Percentiles rank a stretch among this genome's conserved stretches.
These are phyloP conservation scores for Harpagifer antarcticus DNA, from an alignment of 2,797 vertebrate species.

Conservation along the genomic window DNA sequence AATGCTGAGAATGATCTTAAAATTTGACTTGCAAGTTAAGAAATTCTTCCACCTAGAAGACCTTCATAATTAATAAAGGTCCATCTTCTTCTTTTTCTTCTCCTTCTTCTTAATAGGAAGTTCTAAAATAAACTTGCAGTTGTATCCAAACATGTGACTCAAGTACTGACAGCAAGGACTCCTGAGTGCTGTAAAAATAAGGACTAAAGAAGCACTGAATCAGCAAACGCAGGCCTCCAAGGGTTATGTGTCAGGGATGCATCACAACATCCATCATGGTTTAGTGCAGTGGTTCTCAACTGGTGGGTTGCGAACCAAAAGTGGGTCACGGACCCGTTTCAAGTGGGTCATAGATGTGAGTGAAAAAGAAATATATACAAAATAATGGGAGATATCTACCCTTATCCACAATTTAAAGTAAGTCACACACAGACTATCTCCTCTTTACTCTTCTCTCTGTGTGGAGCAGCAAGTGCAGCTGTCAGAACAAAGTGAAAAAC, in stretches of 20 bases:
- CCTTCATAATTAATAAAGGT: no score
- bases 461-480: no score
- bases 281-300: constrained; percentile 13
- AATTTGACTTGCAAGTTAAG: constrained; percentile 10
- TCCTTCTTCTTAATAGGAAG: not conserved
- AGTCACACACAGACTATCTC: no score
- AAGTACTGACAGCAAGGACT: constrained; percentile 2
- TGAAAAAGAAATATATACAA: no score
- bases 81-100: no score
- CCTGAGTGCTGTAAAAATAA: constrained; percentile 14
- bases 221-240: constrained; percentile 20
- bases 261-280: constrained; percentile 29
- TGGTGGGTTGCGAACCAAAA: no score
- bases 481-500: no score
- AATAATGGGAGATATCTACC: no score
- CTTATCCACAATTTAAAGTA: no score
- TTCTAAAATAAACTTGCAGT: constrained; percentile 18
- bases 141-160: constrained; percentile 40
- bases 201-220: constrained; percentile 18
- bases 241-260: constrained; percentile 33
- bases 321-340: no score
- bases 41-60: not conserved
- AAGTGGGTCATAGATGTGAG: no score
- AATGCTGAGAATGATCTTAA: not conserved
- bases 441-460: no score